Percentiles rank a stretch among this genome's conserved stretches.
Evolutionary conservation across 2,797 vertebrate species (phyloP).

Genomic region (Labroides dimidiatus): DNA sequence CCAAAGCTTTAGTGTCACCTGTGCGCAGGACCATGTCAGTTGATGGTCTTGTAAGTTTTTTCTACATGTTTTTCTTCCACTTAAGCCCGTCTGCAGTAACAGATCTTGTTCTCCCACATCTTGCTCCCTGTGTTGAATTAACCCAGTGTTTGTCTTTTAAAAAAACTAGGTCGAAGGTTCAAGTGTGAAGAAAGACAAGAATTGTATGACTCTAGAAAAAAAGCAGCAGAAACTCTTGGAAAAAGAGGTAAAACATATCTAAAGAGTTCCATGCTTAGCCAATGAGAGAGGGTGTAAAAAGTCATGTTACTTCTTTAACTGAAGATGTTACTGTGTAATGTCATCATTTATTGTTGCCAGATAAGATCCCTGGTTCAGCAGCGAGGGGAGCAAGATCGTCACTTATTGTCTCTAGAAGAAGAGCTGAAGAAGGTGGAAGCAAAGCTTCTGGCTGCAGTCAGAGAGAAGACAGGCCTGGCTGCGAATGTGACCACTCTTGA

Average conservation of each 20-base stretch:
- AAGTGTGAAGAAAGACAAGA: slow-evolving; percentile 82
- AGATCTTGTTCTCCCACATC: not conserved
- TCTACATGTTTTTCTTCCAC: not conserved
- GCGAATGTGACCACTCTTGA: slow-evolving; percentile 89
- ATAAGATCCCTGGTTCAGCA: slow-evolving; percentile 91
- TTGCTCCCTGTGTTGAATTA: not conserved
- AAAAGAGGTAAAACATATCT: slow-evolving; percentile 86
- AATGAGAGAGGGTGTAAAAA: not conserved
- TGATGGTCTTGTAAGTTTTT: slow-evolving; percentile 81
- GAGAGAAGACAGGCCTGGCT: slow-evolving; percentile 90
- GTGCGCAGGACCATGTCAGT: slow-evolving; percentile 84
- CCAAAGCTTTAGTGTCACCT: slow-evolving; percentile 68
- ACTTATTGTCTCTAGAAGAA: slow-evolving; percentile 85
- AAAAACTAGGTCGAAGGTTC: slow-evolving; percentile 67
- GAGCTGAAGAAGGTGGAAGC: slow-evolving; percentile 89
- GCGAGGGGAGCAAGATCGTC: slow-evolving; percentile 89
- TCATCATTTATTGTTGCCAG: slow-evolving; percentile 67
- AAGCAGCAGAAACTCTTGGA: slow-evolving; percentile 90
- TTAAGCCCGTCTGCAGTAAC: not conserved
- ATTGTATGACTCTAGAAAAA: slow-evolving; percentile 77
- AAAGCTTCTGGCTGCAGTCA: slow-evolving; percentile 86
- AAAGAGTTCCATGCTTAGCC: not conserved
- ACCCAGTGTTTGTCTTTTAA: not conserved
- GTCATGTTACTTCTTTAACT: not conserved
- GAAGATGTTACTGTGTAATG: not conserved